Percentiles rank a stretch among this genome's conserved stretches.
Conservation (phyloP, 2,113 vertebrate species). For the Crotophaga sulcirostris region DNA sequence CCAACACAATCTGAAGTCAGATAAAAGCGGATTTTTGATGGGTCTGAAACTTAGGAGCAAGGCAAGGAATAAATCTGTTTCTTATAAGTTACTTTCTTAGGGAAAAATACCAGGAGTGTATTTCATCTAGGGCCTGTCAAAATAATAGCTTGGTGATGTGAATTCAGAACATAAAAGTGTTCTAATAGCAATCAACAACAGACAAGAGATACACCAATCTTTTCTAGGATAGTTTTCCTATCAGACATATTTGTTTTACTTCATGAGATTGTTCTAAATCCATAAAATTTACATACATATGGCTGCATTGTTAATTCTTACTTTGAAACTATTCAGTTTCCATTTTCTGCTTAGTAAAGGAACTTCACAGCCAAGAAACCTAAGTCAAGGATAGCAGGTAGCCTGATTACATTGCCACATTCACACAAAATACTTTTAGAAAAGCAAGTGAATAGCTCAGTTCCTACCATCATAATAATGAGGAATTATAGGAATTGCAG, state of each 20-base stretch:
- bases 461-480: not conserved
- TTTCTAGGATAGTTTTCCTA: slow-evolving; percentile 24
- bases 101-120: slow-evolving; percentile 30
- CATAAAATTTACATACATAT: slow-evolving; percentile 53
- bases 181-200: slow-evolving; percentile 62
- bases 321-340: not conserved
- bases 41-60: slow-evolving; percentile 43
- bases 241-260: slow-evolving; percentile 61
- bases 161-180: slow-evolving; percentile 56
- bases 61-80: slow-evolving; percentile 53
- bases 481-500: not conserved
- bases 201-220: slow-evolving; percentile 48
- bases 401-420: not conserved
- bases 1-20: slow-evolving; percentile 60
- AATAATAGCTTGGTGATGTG: slow-evolving; percentile 55
- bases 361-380: not conserved
- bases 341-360: not conserved
- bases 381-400: not conserved
- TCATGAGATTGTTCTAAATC: slow-evolving; percentile 59
- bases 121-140: slow-evolving; percentile 60
- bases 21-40: slow-evolving; percentile 65
- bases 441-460: not conserved
- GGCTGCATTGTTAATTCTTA: slow-evolving; percentile 22
- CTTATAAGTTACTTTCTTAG: slow-evolving; percentile 45
- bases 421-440: not conserved